Percentiles rank a stretch among this genome's conserved stretches.
Evolutionary conservation across 2,113 vertebrate genomes (phyloP).

Genomic region (Paralichthys olivaceus): DNA sequence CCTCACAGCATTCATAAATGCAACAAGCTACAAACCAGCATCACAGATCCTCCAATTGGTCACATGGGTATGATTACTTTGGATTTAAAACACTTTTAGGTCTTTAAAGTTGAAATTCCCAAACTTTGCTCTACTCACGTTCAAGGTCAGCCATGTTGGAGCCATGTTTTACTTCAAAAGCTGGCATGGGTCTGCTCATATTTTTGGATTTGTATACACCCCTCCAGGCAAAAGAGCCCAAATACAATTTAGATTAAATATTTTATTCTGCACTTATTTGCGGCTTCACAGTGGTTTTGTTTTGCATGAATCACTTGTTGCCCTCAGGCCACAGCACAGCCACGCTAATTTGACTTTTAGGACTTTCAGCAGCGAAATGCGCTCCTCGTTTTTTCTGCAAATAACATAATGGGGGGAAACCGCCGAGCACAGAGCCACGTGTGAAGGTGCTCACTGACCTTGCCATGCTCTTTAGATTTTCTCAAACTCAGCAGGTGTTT

Average conservation of each 20-base stretch:
- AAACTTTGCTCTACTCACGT: constrained; percentile 41
- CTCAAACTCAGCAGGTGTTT: constrained; percentile 58
- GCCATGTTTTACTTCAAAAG: constrained; percentile 44
- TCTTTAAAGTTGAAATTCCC: constrained; percentile 23
- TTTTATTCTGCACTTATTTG: constrained; percentile 70
- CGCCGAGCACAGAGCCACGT: neutral
- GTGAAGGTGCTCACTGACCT: constrained; percentile 24
- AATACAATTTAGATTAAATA: constrained; percentile 61
- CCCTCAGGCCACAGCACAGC: constrained; percentile 43
- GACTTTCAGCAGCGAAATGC: constrained; percentile 38
- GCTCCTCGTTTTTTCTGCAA: constrained; percentile 37
- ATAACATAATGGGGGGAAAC: constrained; percentile 50
- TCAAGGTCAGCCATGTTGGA: constrained; percentile 35
- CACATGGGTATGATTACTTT: constrained; percentile 53
- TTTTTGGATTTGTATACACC: constrained; percentile 27
- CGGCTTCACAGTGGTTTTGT: constrained; percentile 63
- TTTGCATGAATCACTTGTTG: constrained; percentile 64
- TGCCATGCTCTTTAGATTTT: constrained; percentile 31
- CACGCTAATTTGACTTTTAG: constrained; percentile 52
- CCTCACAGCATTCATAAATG: constrained; percentile 62
- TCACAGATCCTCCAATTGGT: constrained; percentile 68
- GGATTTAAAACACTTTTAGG: constrained; percentile 46
- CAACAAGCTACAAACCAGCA: constrained; percentile 30
- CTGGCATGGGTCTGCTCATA: constrained; percentile 5
- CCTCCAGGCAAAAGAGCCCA: constrained; percentile 7